Evolutionary conservation across 1,140 invertebrate genomes (phyloP), one percentile per base, ranked within the genome.

Genomic region (Ephestia elutella): DNA sequence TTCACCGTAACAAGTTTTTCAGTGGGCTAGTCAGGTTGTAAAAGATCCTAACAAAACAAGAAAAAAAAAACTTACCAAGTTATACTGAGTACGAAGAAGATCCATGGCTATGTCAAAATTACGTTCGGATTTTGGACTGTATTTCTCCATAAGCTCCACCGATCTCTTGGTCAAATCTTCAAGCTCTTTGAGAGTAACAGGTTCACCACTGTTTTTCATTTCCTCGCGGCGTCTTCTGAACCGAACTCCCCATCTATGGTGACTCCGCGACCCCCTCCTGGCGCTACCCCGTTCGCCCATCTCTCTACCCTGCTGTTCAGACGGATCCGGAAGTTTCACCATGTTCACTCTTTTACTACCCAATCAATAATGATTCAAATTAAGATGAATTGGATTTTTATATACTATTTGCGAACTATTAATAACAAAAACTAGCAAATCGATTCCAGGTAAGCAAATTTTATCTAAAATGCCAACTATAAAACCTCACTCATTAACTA

Each of bases 1-100:
- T n/a, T n/a, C n/a, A n/a, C n/a, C n/a, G n/a, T n/a, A n/a, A n/a
- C n/a, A n/a, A n/a, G n/a, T n/a, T n/a, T n/a, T n/a, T n/a, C n/a
- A n/a, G n/a, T n/a, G n/a, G n/a, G n/a, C n/a, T n/a, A n/a, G n/a
- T n/a, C n/a, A 25, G 21, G 21, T 25, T 25, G 21, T 25, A 25
- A 25, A n/a, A 50, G 5, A 50, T 35, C 35, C 15, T n/a, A 11
- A 38, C 18, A 11, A n/a, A 17, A 25, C 19, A 59, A 13, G 3
- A 1, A 21, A 9, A 53, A 15, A 49, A 59, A 57, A 35, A 66
- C 60, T 77, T 54, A 81, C 76, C 15, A 79, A 54, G 49, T 80
- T 78, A 49, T 73, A 71, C 56, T 75, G 72, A 2, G 57, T 15
- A 7, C 70, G 38, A n/a, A 71, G 48, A 20, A 80, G 60, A 20